Conservation (phyloP, 2,888 invertebrate genomes). For the Philereme vetulata region DNA sequence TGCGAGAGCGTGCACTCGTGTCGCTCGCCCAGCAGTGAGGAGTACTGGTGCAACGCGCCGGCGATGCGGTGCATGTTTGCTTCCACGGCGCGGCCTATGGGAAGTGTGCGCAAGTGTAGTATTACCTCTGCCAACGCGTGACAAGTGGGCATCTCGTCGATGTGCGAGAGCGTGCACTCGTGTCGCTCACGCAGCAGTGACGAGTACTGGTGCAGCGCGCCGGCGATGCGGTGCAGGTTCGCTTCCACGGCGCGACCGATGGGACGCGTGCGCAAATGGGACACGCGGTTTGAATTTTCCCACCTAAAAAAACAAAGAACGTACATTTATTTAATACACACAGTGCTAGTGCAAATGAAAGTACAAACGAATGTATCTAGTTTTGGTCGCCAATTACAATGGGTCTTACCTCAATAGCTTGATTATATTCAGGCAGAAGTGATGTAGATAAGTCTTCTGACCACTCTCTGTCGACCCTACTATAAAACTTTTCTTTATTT, state of each 20-base stretch:
- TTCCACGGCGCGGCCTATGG: too few species aligned
- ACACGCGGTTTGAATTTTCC: conserved; percentile 82
- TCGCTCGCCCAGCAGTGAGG: too few species aligned
- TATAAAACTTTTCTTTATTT: conserved; percentile 67
- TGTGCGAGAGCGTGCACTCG: conserved; percentile 48
- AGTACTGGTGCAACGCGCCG: too few species aligned
- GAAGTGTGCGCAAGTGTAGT: conserved; percentile 31
- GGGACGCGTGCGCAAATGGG: conserved; percentile 62
- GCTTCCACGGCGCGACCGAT: conserved; percentile 67
- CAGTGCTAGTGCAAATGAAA: neutral
- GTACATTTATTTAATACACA: neutral
- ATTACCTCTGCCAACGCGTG: conserved; percentile 74
- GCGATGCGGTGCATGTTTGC: too few species aligned
- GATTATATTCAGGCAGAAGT: conserved; percentile 71
- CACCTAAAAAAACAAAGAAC: conserved; percentile 69
- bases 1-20: too few species aligned
- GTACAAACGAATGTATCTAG: too few species aligned
- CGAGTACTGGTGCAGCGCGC: conserved; percentile 49
- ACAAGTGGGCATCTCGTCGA: conserved; percentile 62
- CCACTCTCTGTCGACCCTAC: conserved; percentile 55
- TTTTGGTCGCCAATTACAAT: too few species aligned
- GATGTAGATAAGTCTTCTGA: conserved; percentile 74
- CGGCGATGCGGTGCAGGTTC: conserved; percentile 56
- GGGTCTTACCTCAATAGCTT: conserved; percentile 66
- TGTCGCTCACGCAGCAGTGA: conserved; percentile 49